Evolutionary conservation across 2,113 vertebrate genomes (phyloP), one percentile per base, ranked within the genome.

Genomic region (Sciurus niger): DNA sequence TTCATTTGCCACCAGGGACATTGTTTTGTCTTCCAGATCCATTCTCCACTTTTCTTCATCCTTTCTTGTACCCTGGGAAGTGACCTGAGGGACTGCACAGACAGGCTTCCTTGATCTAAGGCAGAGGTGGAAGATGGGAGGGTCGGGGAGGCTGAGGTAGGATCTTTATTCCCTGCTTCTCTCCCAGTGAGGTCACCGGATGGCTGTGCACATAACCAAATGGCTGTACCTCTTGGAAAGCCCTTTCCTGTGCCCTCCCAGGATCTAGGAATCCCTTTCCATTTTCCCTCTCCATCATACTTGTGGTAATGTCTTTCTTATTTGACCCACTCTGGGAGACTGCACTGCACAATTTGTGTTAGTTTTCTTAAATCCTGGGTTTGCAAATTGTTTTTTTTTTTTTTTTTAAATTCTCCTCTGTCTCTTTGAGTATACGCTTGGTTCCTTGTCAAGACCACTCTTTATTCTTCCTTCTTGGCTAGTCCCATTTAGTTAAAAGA

Each of bases 301-400:
- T 18, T 30, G 4, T n/a, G 48, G 28, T 68, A 60, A 82, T 37
- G 10, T 48, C 70, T 80, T 30, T 11, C 40, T 40, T 13, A 43
- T 72, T n/a, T 87, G 46, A 78, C 32, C 20, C 51, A 20, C 8
- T 24, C 51, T 63, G 48, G 68, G 72, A 79, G 20, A 65, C 28
- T 30, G 18, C 22, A 60, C 14, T 30, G 17, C 17, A 63, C 11
- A 25, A 12, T 73, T 32, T 46, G 14, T 43, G 24, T 6, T 79
- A 73, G 37, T 78, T 96, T 95, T 37, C 53, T 92, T 73, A 85
- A 78, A 43, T 8, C 10, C 37, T 53, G n/a, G 34, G 8, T 78
- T 90, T 65, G 55, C 48, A 85, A 92, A 68, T 25, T 37, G 92
- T 94, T 70, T 32, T 74, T 40, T 40, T 37, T 95, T 94, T 70